Evolutionary conservation across 2,888 invertebrate species (phyloP), one percentile per base, ranked within the genome.

Genomic region (Oscheius sp.): DNA sequence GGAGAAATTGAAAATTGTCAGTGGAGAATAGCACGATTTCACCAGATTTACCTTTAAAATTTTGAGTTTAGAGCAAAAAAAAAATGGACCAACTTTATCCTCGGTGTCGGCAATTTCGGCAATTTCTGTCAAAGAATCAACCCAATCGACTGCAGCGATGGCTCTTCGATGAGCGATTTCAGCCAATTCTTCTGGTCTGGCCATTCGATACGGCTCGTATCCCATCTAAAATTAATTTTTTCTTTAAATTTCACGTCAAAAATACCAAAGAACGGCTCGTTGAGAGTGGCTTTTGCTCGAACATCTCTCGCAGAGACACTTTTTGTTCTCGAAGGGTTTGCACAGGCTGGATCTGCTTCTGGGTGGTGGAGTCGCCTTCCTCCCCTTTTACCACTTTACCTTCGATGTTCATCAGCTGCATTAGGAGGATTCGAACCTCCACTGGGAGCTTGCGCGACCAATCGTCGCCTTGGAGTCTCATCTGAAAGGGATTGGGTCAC

Each of bases 1-100:
- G 6, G 84, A 83, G 69, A 85, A 83, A 69, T 85, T 85, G 79
- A 85, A 85, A 64, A 85, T 84, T 20, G 85, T 85, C 64, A 85
- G 71, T 20, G 85, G 85, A 0, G 83, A 82, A 65, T 84, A 85
- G 69, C 84, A 85, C 10, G 76, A 65, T 65, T 84, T 84, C 42
- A 83, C 83, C n/a, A 84, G 73, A 1, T 81, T 75, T 15, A 84
- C 79, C 75, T 75, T 29, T 1, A 72, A 34, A 61, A 20, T 20
- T 15, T 39, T 15, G 23, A 3, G 37, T 65, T 34, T 55, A 6
- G n/a, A 23, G 29, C 20, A 37, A 34, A 33, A 31, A 4, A 34
- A 23, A 8, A 34, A 3, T 33, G 3, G 50, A 27, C 55, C 10
- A n/a, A 82, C 75, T 70, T 82, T 82, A 69, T 85, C 85, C 53